Evolutionary conservation across 2,113 vertebrate species (phyloP).

Genomic region (Noturus placidus): DNA sequence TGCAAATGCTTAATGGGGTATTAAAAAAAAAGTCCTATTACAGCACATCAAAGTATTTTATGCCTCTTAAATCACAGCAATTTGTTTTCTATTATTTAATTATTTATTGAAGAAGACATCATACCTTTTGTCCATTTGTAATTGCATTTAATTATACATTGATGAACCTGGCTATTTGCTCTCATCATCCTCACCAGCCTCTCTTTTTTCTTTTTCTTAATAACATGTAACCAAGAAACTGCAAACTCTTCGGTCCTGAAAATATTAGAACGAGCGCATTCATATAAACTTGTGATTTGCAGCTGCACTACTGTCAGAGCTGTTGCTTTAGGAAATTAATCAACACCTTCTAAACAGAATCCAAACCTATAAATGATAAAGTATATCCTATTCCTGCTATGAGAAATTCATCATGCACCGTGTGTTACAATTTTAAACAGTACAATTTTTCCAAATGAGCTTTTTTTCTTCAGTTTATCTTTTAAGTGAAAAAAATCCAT

Average conservation of each 20-base stretch:
- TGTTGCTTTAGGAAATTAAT: no score
- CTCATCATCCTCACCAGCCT: neutral
- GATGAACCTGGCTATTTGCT: neutral
- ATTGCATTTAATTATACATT: neutral
- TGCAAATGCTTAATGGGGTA: neutral
- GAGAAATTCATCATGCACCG: neutral
- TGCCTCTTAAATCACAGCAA: neutral
- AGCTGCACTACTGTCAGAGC: no score
- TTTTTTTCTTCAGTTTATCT: neutral
- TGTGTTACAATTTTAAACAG: neutral
- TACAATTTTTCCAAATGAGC: neutral
- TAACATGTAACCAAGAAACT: neutral
- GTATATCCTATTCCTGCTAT: neutral
- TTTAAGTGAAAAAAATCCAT: no score
- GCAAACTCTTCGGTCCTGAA: no score
- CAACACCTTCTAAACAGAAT: no score
- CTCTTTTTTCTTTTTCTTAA: neutral
- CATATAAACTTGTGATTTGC: no score
- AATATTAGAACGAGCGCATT: no score
- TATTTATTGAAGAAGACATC: neutral
- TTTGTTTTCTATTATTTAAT: neutral
- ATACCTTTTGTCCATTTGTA: neutral
- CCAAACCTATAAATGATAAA: neutral
- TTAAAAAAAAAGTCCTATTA: neutral
- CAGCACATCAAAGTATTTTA: neutral